A percentile compares a stretch with the other conserved stretches of the same genome.
Conservation (phyloP, 2,797 vertebrate genomes). For the Alfaro cultratus region DNA sequence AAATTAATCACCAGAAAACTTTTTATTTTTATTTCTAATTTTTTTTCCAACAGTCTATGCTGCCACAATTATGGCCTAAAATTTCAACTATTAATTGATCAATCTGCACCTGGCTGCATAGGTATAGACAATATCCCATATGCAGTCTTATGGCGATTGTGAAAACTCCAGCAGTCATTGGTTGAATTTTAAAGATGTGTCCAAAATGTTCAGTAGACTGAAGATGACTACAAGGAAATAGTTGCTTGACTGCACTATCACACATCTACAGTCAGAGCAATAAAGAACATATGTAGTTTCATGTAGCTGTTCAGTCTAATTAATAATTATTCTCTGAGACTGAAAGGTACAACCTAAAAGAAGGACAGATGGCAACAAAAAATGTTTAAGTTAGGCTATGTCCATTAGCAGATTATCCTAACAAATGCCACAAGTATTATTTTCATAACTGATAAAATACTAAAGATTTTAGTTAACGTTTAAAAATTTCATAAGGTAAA, state of each 20-base stretch:
- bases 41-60: background rate
- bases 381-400: background rate
- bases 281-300: background rate
- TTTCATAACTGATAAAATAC: background rate
- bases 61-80: background rate
- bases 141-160: too few relatives aligned
- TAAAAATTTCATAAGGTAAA: background rate
- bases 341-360: background rate
- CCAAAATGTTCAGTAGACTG: background rate
- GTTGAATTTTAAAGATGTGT: background rate
- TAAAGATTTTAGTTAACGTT: background rate
- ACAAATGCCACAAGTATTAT: background rate
- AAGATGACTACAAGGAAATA: background rate
- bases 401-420: background rate
- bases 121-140: too few relatives aligned
- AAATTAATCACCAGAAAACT: background rate
- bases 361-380: background rate
- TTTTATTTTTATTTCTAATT: too few relatives aligned
- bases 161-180: background rate
- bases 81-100: background rate
- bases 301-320: background rate
- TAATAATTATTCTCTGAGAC: background rate
- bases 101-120: background rate
- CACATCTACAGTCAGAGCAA: background rate
- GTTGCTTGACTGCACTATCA: background rate